Evolutionary conservation across 1,140 invertebrate species (phyloP).

Genomic region (Anthonomus grandis): DNA sequence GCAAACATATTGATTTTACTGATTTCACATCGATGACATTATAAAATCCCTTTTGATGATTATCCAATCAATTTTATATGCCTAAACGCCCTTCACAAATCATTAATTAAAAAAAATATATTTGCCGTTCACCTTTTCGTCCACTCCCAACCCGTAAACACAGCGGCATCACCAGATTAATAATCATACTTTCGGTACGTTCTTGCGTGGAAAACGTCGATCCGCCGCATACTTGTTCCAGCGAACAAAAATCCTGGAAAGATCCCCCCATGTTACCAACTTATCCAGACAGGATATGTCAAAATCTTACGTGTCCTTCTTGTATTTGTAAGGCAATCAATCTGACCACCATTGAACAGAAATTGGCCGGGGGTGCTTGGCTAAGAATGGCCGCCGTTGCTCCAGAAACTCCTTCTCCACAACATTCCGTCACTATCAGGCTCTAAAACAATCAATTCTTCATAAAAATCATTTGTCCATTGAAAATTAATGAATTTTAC

Average conservation of each 20-base stretch:
- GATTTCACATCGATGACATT: too few species aligned
- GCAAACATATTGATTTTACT: too few species aligned
- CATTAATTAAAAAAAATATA: too few species aligned
- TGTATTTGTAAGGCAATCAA: slow-evolving; percentile 92
- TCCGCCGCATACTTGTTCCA: slow-evolving; percentile 92
- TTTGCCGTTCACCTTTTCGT: slow-evolving; percentile 59
- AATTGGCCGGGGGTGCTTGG: slow-evolving; percentile 86
- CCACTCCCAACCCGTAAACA: slow-evolving; percentile 92
- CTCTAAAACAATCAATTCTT: slow-evolving; percentile 54
- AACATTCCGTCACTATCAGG: slow-evolving; percentile 73
- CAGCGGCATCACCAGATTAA: slow-evolving; percentile 94
- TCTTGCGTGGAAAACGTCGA: slow-evolving; percentile 85
- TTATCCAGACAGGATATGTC: neutral
- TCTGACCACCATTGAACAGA: slow-evolving; percentile 93
- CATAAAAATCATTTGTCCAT: neutral
- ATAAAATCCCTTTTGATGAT: too few species aligned
- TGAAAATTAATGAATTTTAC: slow-evolving; percentile 43
- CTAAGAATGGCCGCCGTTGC: slow-evolving; percentile 76
- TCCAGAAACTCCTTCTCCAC: slow-evolving; percentile 67
- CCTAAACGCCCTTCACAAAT: too few species aligned
- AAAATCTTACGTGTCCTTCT: slow-evolving; percentile 69
- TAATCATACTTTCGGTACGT: slow-evolving; percentile 90
- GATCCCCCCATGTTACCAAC: neutral
- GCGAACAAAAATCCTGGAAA: slow-evolving; percentile 77
- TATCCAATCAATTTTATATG: too few species aligned